These are phyloP conservation scores for Mareca strepera DNA, from an alignment of 2,797 vertebrate genomes.

Conservation along the genomic window DNA sequence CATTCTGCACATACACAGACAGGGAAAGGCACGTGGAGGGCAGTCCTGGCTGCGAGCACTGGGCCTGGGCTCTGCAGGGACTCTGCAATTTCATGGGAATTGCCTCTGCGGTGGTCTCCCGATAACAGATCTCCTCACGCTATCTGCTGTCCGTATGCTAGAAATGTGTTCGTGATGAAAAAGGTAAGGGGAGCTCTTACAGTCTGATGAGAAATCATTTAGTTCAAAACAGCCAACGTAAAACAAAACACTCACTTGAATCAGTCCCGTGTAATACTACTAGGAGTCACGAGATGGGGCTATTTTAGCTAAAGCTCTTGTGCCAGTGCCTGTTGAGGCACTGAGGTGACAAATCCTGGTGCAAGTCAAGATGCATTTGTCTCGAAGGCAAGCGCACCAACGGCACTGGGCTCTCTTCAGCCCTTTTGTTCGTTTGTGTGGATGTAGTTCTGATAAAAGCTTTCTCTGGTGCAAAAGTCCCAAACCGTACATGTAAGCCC, in stretches of 20 bases:
- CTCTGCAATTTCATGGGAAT: not conserved
- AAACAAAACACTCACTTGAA: rapidly evolving
- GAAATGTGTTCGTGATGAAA: not conserved
- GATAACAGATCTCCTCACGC: not conserved
- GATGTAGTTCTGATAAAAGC: not conserved
- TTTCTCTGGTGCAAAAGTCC: not conserved
- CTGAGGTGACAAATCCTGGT: rapidly evolving
- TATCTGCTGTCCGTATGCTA: no score
- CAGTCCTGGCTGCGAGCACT: not conserved
- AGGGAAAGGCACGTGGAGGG: not conserved
- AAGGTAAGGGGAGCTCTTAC: not conserved
- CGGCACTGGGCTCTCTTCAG: rapidly evolving
- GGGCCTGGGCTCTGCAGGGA: not conserved
- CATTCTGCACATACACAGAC: not conserved
- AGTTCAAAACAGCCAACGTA: rapidly evolving
- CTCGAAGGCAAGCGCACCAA: not conserved
- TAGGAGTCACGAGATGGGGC: slow-evolving; percentile 16
- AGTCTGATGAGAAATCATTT: rapidly evolving
- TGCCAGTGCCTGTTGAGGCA: not conserved
- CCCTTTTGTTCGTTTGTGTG: rapidly evolving
- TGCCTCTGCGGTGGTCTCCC: not conserved
- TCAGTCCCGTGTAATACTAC: not conserved
- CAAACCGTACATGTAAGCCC: rapidly evolving
- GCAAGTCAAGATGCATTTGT: rapidly evolving
- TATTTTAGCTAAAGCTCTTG: not conserved